Percentiles rank a stretch among this genome's conserved stretches.
Conservation (phyloP, 1,140 invertebrate species). For the Drosophila takahashii region DNA sequence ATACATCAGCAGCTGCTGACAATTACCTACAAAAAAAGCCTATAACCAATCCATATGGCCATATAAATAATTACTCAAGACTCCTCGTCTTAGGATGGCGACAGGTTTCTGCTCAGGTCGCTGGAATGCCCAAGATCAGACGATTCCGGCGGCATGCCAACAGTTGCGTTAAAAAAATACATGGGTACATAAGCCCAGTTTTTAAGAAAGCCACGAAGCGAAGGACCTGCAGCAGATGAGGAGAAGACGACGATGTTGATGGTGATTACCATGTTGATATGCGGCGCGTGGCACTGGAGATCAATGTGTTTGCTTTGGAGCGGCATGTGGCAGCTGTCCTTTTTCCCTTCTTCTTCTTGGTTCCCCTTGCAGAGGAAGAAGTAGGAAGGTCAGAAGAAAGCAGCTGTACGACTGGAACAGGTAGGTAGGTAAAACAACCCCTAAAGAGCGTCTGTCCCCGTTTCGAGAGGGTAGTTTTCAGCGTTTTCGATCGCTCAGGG, state of each 20-base stretch:
- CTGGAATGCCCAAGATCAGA: constrained; percentile 37
- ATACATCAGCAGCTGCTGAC: constrained; percentile 18
- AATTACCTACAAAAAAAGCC: constrained; percentile 35
- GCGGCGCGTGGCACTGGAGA: constrained; percentile 75
- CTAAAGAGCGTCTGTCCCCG: constrained; percentile 19
- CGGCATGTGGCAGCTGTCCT: constrained; percentile 77
- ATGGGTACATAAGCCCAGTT: constrained; percentile 19
- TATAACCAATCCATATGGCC: constrained; percentile 50
- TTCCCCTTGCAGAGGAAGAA: constrained; percentile 16
- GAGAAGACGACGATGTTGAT: constrained; percentile 16
- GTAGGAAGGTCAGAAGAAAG: constrained; percentile 52
- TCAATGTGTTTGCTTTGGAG: constrained; percentile 50
- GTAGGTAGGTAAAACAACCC: constrained; percentile 79
- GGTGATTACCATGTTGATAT: constrained; percentile 80
- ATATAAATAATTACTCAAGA: constrained; percentile 61
- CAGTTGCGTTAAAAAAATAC: constrained; percentile 55
- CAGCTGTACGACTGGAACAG: constrained; percentile 68
- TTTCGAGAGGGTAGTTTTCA: constrained; percentile 43
- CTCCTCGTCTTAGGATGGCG: constrained; percentile 37
- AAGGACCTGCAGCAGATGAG: constrained; percentile 36
- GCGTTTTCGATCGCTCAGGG: constrained; percentile 38
- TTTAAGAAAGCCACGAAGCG: constrained; percentile 44
- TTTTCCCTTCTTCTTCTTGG: constrained; percentile 22
- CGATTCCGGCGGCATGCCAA: constrained; percentile 60
- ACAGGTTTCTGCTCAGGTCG: constrained; percentile 58